A percentile compares a stretch with the other conserved stretches of the same genome.
Evolutionary conservation across 1,140 invertebrate genomes (phyloP).

Genomic region (Andricus grossulariae): DNA sequence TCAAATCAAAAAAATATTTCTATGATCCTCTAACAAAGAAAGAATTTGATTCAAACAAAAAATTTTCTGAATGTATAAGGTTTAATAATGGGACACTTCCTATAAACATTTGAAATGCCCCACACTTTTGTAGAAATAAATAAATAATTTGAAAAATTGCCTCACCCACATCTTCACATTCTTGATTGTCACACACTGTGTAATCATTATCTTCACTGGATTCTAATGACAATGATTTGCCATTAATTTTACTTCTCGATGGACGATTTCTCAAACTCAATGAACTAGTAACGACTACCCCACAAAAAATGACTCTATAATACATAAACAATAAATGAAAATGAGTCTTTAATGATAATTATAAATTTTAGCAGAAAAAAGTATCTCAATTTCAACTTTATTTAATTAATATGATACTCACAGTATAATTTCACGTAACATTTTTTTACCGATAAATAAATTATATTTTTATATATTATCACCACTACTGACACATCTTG

Average conservation of each 20-base stretch:
- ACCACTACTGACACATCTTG: not conserved
- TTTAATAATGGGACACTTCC: too few relatives aligned
- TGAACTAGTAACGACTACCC: constrained; percentile 1
- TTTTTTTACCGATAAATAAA: not conserved
- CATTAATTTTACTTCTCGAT: not conserved
- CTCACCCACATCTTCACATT: not conserved
- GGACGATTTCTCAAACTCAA: not conserved
- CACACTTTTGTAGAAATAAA: too few relatives aligned
- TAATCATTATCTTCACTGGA: not conserved
- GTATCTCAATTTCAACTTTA: not conserved
- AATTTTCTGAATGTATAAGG: too few relatives aligned
- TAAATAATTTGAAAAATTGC: not conserved
- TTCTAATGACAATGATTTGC: not conserved
- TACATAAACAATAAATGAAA: not conserved
- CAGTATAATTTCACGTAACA: not conserved
- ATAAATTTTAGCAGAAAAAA: not conserved
- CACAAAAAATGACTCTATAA: not conserved
- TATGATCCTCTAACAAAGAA: too few relatives aligned
- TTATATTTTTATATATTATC: not conserved
- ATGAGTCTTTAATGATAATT: not conserved
- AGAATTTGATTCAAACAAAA: too few relatives aligned
- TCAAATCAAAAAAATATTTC: too few relatives aligned
- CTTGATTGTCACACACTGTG: not conserved
- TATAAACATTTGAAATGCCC: too few relatives aligned
- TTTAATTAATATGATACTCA: too few relatives aligned